Evolutionary conservation across 1,140 invertebrate genomes (phyloP).

Genomic region (Teleopsis dalmanni): DNA sequence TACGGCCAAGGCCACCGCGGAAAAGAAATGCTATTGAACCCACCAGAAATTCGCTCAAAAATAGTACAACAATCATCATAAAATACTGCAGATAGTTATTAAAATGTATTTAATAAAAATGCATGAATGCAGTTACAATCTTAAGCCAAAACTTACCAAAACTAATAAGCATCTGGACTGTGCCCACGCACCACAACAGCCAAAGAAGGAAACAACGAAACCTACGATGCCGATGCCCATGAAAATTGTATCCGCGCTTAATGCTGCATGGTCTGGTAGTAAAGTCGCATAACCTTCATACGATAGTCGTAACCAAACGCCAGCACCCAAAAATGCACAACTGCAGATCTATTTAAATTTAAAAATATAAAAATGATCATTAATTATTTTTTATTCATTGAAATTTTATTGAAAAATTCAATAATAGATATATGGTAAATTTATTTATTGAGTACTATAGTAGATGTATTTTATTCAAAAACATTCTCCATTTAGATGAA

Average conservation of each 20-base stretch:
- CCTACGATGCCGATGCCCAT: conserved; percentile 60
- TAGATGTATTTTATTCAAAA: too few species aligned
- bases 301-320: conserved; percentile 63
- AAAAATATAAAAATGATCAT: background rate
- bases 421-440: too few species aligned
- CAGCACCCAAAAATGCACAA: conserved; percentile 64
- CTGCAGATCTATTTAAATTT: conserved; percentile 58
- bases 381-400: too few species aligned
- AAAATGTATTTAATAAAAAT: background rate
- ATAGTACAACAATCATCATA: conserved; percentile 68
- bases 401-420: too few species aligned
- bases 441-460: too few species aligned
- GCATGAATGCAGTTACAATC: background rate
- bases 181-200: conserved; percentile 75
- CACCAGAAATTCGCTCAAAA: conserved; percentile 68
- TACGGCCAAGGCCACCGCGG: conserved; percentile 57
- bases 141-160: conserved; percentile 50
- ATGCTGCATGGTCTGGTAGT: conserved; percentile 60
- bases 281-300: conserved; percentile 64
- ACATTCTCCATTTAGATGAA: too few species aligned
- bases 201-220: conserved; percentile 68
- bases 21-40: conserved; percentile 72
- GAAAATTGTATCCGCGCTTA: conserved; percentile 62
- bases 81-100: conserved; percentile 62
- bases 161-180: conserved; percentile 69